A percentile compares a stretch with the other conserved stretches of the same genome.
phyloP scores from a whole-genome alignment of 2,797 vertebrate species.

The Phoebastria nigripes region DNA sequence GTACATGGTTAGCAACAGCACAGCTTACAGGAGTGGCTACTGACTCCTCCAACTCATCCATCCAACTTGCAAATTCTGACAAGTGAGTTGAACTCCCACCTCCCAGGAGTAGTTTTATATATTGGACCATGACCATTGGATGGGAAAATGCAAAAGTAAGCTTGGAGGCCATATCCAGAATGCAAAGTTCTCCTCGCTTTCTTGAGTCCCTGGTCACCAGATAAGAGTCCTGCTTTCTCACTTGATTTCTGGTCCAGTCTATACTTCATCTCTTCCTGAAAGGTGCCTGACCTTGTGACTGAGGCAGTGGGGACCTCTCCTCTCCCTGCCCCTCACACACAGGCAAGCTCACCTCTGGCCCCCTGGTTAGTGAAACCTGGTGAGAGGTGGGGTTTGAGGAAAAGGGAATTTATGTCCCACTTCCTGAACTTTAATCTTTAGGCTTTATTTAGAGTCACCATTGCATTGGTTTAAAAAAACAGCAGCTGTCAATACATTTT shows the following conservation, averaged over 20 bases:
- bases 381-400: neutral
- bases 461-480: neutral
- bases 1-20: neutral
- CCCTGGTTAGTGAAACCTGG: neutral
- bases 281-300: neutral
- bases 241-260: neutral
- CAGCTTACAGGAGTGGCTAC: neutral
- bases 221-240: neutral
- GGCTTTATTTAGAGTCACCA: neutral
- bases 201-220: neutral
- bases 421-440: neutral
- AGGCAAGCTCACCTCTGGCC: neutral
- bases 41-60: neutral
- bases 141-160: neutral
- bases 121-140: neutral
- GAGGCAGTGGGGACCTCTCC: neutral
- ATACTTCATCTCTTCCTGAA: neutral
- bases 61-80: neutral
- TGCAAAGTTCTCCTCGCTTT: neutral
- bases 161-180: neutral
- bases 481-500: neutral
- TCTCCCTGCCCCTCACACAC: neutral
- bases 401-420: neutral
- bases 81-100: neutral
- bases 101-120: neutral